Percentiles rank a stretch among this genome's conserved stretches.
Evolutionary conservation across 1,140 invertebrate species (phyloP).

Genomic region (Leptinotarsa undecemlineata): DNA sequence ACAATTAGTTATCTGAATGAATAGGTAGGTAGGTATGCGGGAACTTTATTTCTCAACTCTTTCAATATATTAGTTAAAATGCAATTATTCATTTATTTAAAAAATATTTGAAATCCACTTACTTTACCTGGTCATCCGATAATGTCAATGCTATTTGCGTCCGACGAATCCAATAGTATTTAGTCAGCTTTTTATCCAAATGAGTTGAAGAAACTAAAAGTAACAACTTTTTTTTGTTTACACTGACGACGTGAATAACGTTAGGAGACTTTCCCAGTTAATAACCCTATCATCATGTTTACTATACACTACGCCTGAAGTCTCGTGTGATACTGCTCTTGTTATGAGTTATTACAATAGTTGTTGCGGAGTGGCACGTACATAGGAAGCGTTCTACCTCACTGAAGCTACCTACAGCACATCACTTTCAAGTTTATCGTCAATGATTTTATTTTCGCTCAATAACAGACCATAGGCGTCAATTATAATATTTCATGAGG

Average conservation of each 20-base stretch:
- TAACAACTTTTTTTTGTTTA: background rate
- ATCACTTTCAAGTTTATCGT: background rate
- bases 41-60: no score
- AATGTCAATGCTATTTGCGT: background rate
- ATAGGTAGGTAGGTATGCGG: no score
- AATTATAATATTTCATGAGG: background rate
- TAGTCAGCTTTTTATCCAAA: background rate
- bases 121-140: background rate
- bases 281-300: background rate
- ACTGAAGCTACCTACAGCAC: background rate
- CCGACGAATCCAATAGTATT: background rate
- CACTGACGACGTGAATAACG: background rate
- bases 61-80: no score
- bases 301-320: background rate
- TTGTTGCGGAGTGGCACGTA: slow-evolving; percentile 7
- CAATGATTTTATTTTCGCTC: background rate
- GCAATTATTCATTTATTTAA: no score
- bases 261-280: background rate
- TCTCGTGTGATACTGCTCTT: slow-evolving; percentile 5
- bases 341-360: slow-evolving; percentile 8
- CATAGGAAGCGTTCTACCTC: background rate
- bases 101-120: background rate
- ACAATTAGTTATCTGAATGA: no score
- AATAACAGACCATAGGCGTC: background rate
- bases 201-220: background rate